Percentiles rank a stretch among this genome's conserved stretches.
Evolutionary conservation across 2,888 invertebrate genomes (phyloP).

Genomic region (Tineola bisselliella): DNA sequence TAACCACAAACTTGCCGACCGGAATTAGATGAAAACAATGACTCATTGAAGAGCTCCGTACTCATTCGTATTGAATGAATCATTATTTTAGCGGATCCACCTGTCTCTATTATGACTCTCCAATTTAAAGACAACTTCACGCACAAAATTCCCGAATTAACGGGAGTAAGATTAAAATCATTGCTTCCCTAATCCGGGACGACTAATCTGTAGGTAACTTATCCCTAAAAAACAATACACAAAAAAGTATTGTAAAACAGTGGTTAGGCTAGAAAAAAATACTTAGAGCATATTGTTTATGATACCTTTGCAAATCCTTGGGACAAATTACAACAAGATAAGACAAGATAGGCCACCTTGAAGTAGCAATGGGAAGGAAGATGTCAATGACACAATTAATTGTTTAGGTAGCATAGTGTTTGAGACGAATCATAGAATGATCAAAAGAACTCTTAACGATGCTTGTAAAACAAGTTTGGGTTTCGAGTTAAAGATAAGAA

Average conservation of each 20-base stretch:
- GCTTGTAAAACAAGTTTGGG: conserved; percentile 7
- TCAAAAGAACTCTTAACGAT: conserved; percentile 1
- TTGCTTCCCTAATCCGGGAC: neutral
- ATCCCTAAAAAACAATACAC: neutral
- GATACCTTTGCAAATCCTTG: neutral
- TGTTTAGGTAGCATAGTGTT: conserved; percentile 1
- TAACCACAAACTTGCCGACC: neutral
- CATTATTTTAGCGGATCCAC: neutral
- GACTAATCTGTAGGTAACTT: neutral
- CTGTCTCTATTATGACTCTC: neutral
- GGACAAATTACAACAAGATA: conserved; percentile 2
- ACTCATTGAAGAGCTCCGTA: neutral
- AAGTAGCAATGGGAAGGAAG: neutral
- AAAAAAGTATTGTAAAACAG: neutral
- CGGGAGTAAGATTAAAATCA: neutral
- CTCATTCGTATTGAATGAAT: neutral
- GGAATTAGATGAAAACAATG: neutral
- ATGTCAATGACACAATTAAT: conserved; percentile 7
- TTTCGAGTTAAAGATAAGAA: neutral
- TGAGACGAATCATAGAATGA: conserved; percentile 4
- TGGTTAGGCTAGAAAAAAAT: neutral
- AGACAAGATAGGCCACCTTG: conserved; percentile 1
- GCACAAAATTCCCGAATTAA: neutral
- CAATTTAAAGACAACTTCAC: neutral
- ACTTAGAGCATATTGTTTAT: neutral